Evolutionary conservation across 2,113 vertebrate genomes (phyloP).

Genomic region (Oophaga pumilio): DNA sequence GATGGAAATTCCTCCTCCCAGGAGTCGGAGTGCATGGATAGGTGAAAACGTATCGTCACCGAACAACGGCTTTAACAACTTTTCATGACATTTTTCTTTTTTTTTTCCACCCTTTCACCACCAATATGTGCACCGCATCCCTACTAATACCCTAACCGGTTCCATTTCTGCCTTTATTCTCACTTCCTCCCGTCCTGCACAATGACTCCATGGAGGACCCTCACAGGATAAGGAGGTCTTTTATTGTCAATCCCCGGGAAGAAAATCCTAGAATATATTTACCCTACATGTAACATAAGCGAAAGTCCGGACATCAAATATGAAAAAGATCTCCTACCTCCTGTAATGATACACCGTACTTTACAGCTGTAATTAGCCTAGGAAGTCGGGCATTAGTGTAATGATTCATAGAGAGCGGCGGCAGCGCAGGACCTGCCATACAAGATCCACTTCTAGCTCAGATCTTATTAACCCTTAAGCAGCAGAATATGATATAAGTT

Average conservation of each 20-base stretch:
- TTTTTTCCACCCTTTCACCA: too few species aligned
- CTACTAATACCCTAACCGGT: background rate
- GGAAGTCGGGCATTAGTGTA: background rate
- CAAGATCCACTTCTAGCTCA: background rate
- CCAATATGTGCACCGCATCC: background rate
- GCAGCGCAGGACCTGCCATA: background rate
- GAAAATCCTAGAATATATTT: background rate
- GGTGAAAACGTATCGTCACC: too few species aligned
- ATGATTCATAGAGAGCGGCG: background rate
- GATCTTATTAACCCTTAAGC: background rate
- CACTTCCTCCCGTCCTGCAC: too few species aligned
- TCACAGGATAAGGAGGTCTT: background rate
- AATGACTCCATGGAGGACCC: background rate
- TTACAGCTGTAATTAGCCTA: background rate
- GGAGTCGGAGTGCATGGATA: too few species aligned
- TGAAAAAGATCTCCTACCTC: background rate
- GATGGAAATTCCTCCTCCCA: too few species aligned
- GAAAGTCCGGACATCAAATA: background rate
- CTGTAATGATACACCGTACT: background rate
- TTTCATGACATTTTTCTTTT: too few species aligned
- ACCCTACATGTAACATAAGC: background rate
- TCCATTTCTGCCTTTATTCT: too few species aligned
- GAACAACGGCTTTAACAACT: too few species aligned
- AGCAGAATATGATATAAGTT: too few species aligned
- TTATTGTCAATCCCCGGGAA: background rate